phyloP scores from a whole-genome alignment of 2,797 vertebrate species.

The Choloepus didactylus region DNA sequence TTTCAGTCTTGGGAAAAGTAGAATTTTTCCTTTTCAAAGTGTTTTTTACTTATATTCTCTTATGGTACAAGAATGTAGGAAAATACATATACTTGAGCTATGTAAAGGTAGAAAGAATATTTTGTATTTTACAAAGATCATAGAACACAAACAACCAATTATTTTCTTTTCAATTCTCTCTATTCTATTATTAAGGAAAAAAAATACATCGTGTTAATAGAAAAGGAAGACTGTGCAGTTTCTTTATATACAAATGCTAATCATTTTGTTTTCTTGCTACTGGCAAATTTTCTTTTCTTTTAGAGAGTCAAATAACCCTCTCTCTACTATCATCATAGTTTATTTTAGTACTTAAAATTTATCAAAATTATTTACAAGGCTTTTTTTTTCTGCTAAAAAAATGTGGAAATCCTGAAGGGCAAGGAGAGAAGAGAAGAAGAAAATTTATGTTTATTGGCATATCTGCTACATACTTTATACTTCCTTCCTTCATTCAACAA shows the following conservation, averaged over 20 bases:
- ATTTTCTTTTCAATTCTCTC: background rate
- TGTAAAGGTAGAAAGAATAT: background rate
- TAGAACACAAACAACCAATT: background rate
- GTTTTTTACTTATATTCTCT: background rate
- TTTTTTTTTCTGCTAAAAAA: background rate
- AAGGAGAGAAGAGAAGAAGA: background rate
- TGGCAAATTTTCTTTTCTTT: background rate
- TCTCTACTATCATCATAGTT: background rate
- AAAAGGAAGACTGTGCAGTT: background rate
- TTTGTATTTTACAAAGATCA: background rate
- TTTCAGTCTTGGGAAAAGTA: background rate
- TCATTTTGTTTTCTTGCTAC: background rate
- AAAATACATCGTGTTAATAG: background rate
- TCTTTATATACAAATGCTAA: background rate
- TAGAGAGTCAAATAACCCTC: background rate
- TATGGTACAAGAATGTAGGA: background rate
- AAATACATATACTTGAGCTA: background rate
- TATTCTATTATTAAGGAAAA: conserved; percentile 17
- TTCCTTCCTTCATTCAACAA: background rate
- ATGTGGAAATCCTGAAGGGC: background rate
- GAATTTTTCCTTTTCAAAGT: conserved; percentile 28
- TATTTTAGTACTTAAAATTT: background rate
- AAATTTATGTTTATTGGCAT: background rate
- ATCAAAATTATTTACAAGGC: background rate
- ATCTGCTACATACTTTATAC: background rate